phyloP scores from a whole-genome alignment of 2,888 invertebrate genomes.

The Rotaria magnacalcarata region DNA sequence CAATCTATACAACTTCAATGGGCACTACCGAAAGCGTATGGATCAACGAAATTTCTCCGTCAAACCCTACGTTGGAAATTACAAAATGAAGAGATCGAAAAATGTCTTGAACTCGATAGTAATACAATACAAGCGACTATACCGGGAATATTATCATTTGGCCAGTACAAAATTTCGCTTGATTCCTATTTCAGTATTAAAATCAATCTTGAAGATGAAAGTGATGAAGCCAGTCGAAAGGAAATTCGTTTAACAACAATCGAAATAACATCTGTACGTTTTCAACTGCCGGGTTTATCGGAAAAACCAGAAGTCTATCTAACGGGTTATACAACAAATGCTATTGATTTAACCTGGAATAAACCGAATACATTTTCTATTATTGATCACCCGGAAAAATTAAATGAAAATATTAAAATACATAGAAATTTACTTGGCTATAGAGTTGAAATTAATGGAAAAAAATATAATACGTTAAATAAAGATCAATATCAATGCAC shows the following conservation, averaged over 20 bases:
- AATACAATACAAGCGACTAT: neutral
- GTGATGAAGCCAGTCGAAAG: conserved; percentile 51
- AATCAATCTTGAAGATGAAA: conserved; percentile 50
- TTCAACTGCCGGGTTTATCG: conserved; percentile 56
- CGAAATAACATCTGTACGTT: conserved; percentile 53
- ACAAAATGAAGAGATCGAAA: neutral
- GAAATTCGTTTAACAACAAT: conserved; percentile 56
- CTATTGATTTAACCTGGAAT: conserved; percentile 58
- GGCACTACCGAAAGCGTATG: conserved; percentile 57
- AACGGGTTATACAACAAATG: conserved; percentile 54
- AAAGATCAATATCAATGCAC: conserved; percentile 57
- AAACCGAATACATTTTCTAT: conserved; percentile 56
- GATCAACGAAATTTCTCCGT: conserved; percentile 56
- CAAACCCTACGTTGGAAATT: conserved; percentile 55
- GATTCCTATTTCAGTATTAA: conserved; percentile 59
- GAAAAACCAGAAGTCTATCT: conserved; percentile 54
- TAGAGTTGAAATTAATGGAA: conserved; percentile 57
- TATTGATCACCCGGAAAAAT: conserved; percentile 52
- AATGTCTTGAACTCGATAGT: neutral
- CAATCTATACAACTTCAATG: conserved; percentile 54
- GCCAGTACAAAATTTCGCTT: conserved; percentile 56
- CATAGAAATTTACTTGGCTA: conserved; percentile 56
- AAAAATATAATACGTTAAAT: conserved; percentile 55
- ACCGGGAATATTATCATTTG: conserved; percentile 48
- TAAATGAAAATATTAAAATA: conserved; percentile 30